phyloP scores from a whole-genome alignment of 2,888 invertebrate genomes.

The Copidosoma aretas region DNA sequence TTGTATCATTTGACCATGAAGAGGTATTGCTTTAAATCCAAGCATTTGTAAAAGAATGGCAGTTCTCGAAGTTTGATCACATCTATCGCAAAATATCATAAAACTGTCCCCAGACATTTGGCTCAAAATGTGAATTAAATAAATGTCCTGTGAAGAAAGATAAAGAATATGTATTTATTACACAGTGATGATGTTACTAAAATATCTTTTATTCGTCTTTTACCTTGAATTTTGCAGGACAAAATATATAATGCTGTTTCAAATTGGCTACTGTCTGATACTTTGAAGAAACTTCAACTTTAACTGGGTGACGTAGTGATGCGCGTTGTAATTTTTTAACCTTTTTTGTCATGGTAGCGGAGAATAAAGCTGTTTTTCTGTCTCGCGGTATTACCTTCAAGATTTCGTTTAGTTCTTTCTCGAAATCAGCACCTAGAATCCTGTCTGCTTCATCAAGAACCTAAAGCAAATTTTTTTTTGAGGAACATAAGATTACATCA shows the following conservation, averaged over 20 bases:
- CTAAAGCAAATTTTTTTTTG: slow-evolving; percentile 58
- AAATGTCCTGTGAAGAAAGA: slow-evolving; percentile 77
- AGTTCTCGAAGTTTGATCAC: slow-evolving; percentile 87
- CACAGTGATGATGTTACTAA: not conserved
- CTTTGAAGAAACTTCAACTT: slow-evolving; percentile 94
- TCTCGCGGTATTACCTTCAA: slow-evolving; percentile 90
- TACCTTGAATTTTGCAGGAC: slow-evolving; percentile 95
- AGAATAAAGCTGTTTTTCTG: slow-evolving; percentile 91
- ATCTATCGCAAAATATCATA: slow-evolving; percentile 97
- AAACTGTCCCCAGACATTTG: slow-evolving; percentile 94
- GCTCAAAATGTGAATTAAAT: slow-evolving; percentile 92
- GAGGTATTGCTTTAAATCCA: slow-evolving; percentile 91
- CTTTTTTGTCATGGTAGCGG: slow-evolving; percentile 99
- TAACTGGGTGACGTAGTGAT: slow-evolving; percentile 91
- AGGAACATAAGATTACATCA: slow-evolving; percentile 26
- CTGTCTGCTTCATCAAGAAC: slow-evolving; percentile 99
- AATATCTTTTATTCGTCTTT: slow-evolving; percentile 32
- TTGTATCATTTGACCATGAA: slow-evolving; percentile 99
- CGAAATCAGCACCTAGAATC: slow-evolving; percentile 99
- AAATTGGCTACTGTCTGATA: slow-evolving; percentile 98
- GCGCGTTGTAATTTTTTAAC: slow-evolving; percentile 96
- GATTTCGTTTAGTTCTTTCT: slow-evolving; percentile 96
- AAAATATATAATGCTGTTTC: slow-evolving; percentile 92
- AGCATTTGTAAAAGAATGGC: slow-evolving; percentile 89
- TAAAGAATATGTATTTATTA: slow-evolving; percentile 53